phyloP scores from a whole-genome alignment of 2,797 vertebrate species.

The Anguilla megastoma region DNA sequence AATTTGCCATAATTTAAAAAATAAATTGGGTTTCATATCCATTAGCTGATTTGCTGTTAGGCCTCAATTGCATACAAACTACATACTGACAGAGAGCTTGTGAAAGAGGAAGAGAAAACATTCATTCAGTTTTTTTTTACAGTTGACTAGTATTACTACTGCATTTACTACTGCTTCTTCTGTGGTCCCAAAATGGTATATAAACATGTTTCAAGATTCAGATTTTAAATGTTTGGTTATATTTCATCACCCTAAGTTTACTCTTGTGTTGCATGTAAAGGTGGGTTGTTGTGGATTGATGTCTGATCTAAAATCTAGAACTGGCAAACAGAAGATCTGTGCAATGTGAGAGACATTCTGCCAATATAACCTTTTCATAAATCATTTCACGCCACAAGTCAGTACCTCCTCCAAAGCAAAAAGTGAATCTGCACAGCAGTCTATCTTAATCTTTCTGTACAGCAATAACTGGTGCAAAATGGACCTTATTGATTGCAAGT shows the following conservation, averaged over 20 bases:
- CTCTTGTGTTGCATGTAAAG: neutral
- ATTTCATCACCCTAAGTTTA: neutral
- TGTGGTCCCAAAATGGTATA: neutral
- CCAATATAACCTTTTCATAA: neutral
- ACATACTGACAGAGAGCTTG: neutral
- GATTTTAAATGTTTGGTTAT: neutral
- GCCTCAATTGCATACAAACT: neutral
- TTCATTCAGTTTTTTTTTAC: neutral
- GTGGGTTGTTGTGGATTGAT: neutral
- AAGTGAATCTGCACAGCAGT: neutral
- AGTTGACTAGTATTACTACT: neutral
- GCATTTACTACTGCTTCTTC: neutral
- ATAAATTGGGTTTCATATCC: neutral
- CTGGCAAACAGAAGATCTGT: neutral
- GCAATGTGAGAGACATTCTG: neutral
- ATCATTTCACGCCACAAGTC: neutral
- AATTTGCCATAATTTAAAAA: neutral
- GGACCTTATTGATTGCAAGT: neutral
- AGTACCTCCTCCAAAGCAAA: neutral
- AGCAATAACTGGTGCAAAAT: neutral
- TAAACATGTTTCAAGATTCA: neutral
- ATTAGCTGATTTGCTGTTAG: neutral
- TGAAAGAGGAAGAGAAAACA: neutral
- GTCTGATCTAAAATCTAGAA: no score
- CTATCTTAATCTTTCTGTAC: neutral